A percentile compares a stretch with the other conserved stretches of the same genome.
These are phyloP conservation scores for Callopanchax toddi DNA, from an alignment of 2,113 vertebrate genomes.

Conservation along the genomic window DNA sequence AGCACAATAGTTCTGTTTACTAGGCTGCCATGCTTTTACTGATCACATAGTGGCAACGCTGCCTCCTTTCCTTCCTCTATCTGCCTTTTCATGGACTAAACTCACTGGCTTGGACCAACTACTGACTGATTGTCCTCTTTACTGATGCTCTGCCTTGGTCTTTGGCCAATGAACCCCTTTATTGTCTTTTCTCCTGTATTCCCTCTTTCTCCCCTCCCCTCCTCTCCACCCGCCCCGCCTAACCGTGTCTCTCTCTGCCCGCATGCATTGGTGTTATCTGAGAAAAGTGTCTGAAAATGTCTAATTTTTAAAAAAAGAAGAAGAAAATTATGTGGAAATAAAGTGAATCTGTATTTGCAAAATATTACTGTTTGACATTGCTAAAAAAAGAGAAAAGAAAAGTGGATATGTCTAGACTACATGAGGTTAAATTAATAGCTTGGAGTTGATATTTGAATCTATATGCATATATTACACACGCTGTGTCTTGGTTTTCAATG, in stretches of 20 bases:
- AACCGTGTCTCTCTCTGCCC: slow-evolving; percentile 77
- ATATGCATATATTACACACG: slow-evolving; percentile 71
- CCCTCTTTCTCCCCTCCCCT: slow-evolving; percentile 17
- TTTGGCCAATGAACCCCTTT: slow-evolving; percentile 67
- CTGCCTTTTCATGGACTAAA: slow-evolving; percentile 66
- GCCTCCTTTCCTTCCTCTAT: slow-evolving; percentile 55
- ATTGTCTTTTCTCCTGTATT: slow-evolving; percentile 48
- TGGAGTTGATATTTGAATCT: slow-evolving; percentile 75
- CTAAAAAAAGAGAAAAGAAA: slow-evolving; percentile 60
- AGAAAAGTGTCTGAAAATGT: slow-evolving; percentile 75
- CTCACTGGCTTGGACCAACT: slow-evolving; percentile 65
- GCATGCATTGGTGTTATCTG: slow-evolving; percentile 94
- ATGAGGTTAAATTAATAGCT: slow-evolving; percentile 76
- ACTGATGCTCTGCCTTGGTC: slow-evolving; percentile 72
- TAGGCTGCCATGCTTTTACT: slow-evolving; percentile 48
- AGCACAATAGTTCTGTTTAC: slow-evolving; percentile 73
- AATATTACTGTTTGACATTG: slow-evolving; percentile 74
- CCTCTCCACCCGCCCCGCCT: slow-evolving; percentile 61
- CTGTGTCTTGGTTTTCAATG: slow-evolving; percentile 82
- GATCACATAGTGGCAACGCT: slow-evolving; percentile 49
- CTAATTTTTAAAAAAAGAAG: slow-evolving; percentile 53
- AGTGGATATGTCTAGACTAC: slow-evolving; percentile 74
- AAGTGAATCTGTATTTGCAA: slow-evolving; percentile 69
- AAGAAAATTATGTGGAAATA: slow-evolving; percentile 64
- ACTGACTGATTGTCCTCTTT: slow-evolving; percentile 65